Percentiles rank a stretch among this genome's conserved stretches.
Evolutionary conservation across 2,888 invertebrate genomes (phyloP).

Genomic region (Argynnis bischoffii): DNA sequence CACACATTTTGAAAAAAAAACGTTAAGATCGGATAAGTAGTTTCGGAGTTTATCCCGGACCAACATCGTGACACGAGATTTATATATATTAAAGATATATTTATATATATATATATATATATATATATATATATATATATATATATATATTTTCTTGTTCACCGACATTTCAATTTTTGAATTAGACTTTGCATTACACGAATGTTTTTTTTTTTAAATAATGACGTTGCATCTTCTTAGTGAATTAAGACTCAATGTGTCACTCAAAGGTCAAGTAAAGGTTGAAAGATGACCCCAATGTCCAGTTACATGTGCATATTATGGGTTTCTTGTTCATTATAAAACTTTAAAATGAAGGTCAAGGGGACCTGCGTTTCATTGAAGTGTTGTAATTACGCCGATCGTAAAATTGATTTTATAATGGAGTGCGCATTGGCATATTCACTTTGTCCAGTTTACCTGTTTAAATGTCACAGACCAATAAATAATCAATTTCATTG

Average conservation of each 20-base stretch:
- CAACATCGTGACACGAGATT: too few relatives aligned
- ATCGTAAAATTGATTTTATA: conserved; percentile 18
- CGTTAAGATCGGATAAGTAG: too few relatives aligned
- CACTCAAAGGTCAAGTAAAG: conserved; percentile 30
- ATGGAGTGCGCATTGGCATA: conserved; percentile 3
- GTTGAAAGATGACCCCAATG: conserved; percentile 5
- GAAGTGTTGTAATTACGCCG: conserved; percentile 14
- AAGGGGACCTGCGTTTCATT: conserved; percentile 31
- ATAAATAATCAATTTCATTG: background rate
- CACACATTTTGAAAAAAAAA: too few relatives aligned
- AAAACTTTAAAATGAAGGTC: conserved; percentile 32
- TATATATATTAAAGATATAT: too few relatives aligned
- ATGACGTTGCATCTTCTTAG: background rate
- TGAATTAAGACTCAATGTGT: background rate
- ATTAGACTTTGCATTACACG: too few relatives aligned
- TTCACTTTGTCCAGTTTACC: background rate
- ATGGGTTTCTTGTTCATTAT: conserved; percentile 22
- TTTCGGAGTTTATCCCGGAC: too few relatives aligned
- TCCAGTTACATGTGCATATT: conserved; percentile 1
- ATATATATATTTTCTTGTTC: too few relatives aligned
- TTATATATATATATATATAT: too few relatives aligned
- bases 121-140: too few relatives aligned
- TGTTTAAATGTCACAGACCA: conserved; percentile 6
- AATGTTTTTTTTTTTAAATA: too few relatives aligned
- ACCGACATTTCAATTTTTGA: too few relatives aligned